Conservation (phyloP, 2,113 vertebrate species). For the Ammospiza caudacuta region DNA sequence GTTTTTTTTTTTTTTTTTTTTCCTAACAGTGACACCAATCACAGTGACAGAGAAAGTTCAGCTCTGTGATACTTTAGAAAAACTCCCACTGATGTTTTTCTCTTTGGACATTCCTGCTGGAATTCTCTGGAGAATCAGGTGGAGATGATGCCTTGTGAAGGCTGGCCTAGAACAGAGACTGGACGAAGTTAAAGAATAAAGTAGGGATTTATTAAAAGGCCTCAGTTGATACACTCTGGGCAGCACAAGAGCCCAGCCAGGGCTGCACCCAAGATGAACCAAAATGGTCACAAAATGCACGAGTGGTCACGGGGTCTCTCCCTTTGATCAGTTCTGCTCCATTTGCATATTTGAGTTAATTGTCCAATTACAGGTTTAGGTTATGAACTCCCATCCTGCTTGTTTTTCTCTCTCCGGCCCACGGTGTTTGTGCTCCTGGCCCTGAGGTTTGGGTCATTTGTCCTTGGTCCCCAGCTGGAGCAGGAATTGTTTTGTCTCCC, state of each 20-base stretch:
- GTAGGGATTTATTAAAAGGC: background rate
- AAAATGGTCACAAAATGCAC: background rate
- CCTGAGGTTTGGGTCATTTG: background rate
- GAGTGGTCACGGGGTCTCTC: fast-evolving
- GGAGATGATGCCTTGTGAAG: background rate
- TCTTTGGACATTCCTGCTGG: background rate
- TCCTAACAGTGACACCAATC: fast-evolving
- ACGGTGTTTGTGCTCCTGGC: fast-evolving
- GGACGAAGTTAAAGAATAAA: fast-evolving
- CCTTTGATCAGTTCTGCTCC: background rate
- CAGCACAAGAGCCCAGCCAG: background rate
- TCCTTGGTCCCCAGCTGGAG: background rate
- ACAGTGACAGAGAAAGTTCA: fast-evolving
- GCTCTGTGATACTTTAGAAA: background rate
- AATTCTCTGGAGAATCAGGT: background rate
- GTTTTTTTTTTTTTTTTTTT: background rate
- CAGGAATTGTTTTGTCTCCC: background rate
- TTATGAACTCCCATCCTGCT: fast-evolving
- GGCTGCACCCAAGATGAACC: background rate
- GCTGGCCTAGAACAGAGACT: background rate
- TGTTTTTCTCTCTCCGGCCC: background rate
- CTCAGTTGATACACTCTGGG: background rate
- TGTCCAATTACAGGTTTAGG: background rate
- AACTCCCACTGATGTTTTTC: fast-evolving
- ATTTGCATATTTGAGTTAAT: background rate